phyloP scores from a whole-genome alignment of 2,113 vertebrate species.

The Plestiodon gilberti region DNA sequence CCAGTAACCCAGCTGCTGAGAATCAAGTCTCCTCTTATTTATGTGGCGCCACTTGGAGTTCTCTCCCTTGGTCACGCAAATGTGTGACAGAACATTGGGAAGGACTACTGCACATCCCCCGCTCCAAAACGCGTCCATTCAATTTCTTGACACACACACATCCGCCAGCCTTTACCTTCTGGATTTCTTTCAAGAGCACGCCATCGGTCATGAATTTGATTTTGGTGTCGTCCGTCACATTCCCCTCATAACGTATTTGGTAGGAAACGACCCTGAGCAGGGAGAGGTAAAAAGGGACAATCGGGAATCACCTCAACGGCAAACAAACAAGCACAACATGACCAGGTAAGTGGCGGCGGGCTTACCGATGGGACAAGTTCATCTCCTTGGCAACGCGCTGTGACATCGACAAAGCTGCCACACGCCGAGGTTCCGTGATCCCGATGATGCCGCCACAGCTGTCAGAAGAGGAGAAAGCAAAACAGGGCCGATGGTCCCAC shows the following conservation, averaged over 20 bases:
- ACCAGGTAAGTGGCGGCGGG: not conserved
- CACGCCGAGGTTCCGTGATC: conserved; percentile 93
- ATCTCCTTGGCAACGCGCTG: conserved; percentile 94
- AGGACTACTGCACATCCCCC: no score
- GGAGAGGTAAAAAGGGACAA: not conserved
- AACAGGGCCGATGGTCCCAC: no score
- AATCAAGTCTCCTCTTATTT: no score
- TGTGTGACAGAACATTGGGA: not conserved
- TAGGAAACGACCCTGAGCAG: conserved; percentile 88
- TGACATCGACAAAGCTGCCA: conserved; percentile 95
- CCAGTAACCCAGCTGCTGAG: no score
- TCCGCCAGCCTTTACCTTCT: conserved; percentile 79
- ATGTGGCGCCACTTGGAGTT: not conserved
- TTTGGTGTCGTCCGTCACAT: conserved; percentile 87
- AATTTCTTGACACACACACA: no score
- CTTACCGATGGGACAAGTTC: conserved; percentile 90
- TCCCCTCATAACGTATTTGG: conserved; percentile 96
- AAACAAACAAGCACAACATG: not conserved
- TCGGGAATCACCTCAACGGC: not conserved
- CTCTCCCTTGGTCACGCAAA: not conserved
- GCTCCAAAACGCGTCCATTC: no score
- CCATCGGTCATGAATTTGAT: conserved; percentile 99
- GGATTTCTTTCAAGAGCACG: conserved; percentile 93
- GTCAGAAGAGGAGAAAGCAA: not conserved
- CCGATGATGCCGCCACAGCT: conserved; percentile 83